A percentile compares a stretch with the other conserved stretches of the same genome.
Conservation (phyloP, 1,140 invertebrate genomes). For the Scaptodrosophila lebanonensis region DNA sequence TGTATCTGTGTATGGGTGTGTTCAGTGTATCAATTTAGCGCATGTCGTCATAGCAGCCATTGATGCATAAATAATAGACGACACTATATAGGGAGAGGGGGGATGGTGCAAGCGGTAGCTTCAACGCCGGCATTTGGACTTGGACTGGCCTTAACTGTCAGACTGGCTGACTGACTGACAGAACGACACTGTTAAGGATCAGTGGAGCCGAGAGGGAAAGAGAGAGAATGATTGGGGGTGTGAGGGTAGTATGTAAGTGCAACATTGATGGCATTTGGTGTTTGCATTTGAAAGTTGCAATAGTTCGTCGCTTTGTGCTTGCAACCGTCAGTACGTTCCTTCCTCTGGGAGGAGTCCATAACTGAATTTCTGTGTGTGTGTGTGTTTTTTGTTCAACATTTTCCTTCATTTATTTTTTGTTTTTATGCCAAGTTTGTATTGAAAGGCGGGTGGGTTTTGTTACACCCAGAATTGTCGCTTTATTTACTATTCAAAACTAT, state of each 20-base stretch:
- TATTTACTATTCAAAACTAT: slow-evolving; percentile 69
- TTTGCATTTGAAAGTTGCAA: no score
- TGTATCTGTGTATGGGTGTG: no score
- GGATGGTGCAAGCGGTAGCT: not conserved
- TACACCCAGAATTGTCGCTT: slow-evolving; percentile 59
- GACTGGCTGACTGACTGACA: slow-evolving; percentile 38
- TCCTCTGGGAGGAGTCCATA: not conserved
- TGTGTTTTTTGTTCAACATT: slow-evolving; percentile 3
- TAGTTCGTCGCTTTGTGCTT: no score
- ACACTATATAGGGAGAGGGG: slow-evolving; percentile 20
- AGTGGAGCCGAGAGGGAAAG: no score
- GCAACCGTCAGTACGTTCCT: no score
- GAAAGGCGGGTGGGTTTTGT: slow-evolving; percentile 26
- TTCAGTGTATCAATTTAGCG: slow-evolving; percentile 71
- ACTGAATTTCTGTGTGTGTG: slow-evolving; percentile 60
- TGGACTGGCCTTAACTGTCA: slow-evolving; percentile 70
- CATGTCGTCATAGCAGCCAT: slow-evolving; percentile 72
- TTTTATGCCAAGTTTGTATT: no score
- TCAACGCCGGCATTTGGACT: slow-evolving; percentile 27
- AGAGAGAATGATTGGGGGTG: no score
- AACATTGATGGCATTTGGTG: no score
- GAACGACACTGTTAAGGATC: no score
- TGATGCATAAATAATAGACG: slow-evolving; percentile 70
- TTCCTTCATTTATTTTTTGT: slow-evolving; percentile 8
- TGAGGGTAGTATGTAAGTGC: no score